Evolutionary conservation across 1,140 invertebrate species (phyloP).

Genomic region (Hirudo medicinalis): DNA sequence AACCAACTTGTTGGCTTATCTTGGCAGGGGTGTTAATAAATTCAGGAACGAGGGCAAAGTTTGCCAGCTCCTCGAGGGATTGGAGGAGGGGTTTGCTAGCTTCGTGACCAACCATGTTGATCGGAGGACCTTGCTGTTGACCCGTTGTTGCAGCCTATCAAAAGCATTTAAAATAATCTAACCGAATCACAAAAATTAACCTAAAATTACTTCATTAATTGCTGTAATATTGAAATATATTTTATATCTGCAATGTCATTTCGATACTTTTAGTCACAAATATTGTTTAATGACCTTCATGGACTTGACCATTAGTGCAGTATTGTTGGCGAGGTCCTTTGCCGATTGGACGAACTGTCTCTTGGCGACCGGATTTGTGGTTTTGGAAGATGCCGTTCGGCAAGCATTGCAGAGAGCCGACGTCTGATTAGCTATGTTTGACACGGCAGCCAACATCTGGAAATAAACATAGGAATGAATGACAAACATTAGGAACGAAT

Average conservation of each 20-base stretch:
- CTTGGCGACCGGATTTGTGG: slow-evolving; percentile 80
- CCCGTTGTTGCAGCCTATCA: background rate
- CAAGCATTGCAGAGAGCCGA: slow-evolving; percentile 88
- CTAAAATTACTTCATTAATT: too few relatives aligned
- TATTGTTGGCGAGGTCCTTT: slow-evolving; percentile 92
- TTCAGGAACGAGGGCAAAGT: slow-evolving; percentile 81
- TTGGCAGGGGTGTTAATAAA: slow-evolving; percentile 80
- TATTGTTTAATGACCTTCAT: slow-evolving; percentile 55
- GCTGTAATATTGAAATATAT: too few relatives aligned
- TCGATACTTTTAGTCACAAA: too few relatives aligned
- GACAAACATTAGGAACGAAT: too few relatives aligned
- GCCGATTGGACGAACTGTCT: slow-evolving; percentile 92
- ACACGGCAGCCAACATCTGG: slow-evolving; percentile 75
- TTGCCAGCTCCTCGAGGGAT: slow-evolving; percentile 79
- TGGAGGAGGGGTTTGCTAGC: slow-evolving; percentile 74
- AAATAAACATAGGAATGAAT: too few relatives aligned
- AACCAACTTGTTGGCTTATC: slow-evolving; percentile 55
- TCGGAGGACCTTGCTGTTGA: background rate
- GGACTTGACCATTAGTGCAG: slow-evolving; percentile 79
- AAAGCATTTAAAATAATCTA: too few relatives aligned
- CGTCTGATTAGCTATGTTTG: slow-evolving; percentile 88
- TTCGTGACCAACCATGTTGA: slow-evolving; percentile 44
- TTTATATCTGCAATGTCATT: too few relatives aligned
- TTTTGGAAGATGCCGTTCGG: slow-evolving; percentile 75
- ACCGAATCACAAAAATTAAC: too few relatives aligned